These are phyloP conservation scores for Cerastis leucographa DNA, from an alignment of 2,888 invertebrate genomes.

Conservation along the genomic window DNA sequence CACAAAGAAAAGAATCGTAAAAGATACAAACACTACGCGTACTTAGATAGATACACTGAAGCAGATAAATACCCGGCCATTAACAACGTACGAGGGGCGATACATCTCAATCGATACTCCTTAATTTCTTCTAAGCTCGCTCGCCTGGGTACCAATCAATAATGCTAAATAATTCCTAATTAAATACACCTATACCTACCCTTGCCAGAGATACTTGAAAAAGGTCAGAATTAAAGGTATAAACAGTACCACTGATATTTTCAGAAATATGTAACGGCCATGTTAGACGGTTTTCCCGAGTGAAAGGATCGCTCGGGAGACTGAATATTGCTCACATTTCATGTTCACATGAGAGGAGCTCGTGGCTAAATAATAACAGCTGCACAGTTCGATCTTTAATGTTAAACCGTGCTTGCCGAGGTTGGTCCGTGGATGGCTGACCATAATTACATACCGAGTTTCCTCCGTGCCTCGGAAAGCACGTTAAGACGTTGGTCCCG, in stretches of 20 bases:
- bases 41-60: conserved; percentile 17
- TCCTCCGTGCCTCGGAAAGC: no score
- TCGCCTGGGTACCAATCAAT: conserved; percentile 38
- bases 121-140: conserved; percentile 27
- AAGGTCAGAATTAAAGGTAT: conserved; percentile 38
- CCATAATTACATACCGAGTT: no score
- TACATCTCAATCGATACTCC: conserved; percentile 55
- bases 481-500: no score
- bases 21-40: conserved; percentile 12
- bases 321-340: neutral
- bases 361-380: no score
- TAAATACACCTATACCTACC: conserved; percentile 37
- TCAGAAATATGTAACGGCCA: neutral
- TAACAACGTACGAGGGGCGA: conserved; percentile 44
- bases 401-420: no score
- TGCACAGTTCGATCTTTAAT: no score
- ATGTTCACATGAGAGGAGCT: neutral
- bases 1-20: conserved; percentile 1
- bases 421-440: no score
- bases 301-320: neutral
- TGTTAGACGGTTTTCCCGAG: neutral
- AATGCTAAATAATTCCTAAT: conserved; percentile 55
- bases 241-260: conserved; percentile 19
- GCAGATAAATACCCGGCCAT: conserved; percentile 50
- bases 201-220: conserved; percentile 11